phyloP scores from a whole-genome alignment of 1,140 invertebrate species.

The Carposina sasakii region DNA sequence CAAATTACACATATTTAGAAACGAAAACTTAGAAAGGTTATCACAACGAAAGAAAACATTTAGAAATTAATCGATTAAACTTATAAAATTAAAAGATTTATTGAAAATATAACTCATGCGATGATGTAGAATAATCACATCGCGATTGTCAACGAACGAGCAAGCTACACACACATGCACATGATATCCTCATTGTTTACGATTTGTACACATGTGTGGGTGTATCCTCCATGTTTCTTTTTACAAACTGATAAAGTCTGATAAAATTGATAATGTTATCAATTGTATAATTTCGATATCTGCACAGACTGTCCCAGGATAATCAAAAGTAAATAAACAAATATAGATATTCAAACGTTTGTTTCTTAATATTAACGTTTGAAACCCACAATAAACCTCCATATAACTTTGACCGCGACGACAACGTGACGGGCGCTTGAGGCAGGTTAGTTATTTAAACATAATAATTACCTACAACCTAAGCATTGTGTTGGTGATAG shows the following conservation, averaged over 20 bases:
- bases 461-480: too few species aligned
- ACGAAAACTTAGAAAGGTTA: constrained; percentile 63
- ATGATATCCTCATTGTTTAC: constrained; percentile 64
- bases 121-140: constrained; percentile 72
- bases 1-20: constrained; percentile 78
- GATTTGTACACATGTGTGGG: constrained; percentile 50
- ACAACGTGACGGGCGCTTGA: too few species aligned
- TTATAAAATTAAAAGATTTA: constrained; percentile 68
- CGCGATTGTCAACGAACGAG: constrained; percentile 72
- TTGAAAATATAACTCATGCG: constrained; percentile 70
- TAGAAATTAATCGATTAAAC: constrained; percentile 67
- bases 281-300: too few species aligned
- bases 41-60: constrained; percentile 69
- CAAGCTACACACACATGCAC: constrained; percentile 66
- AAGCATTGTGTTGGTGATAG: too few species aligned
- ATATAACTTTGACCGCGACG: too few species aligned
- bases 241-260: constrained; percentile 64
- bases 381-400: too few species aligned
- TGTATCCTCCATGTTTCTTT: constrained; percentile 49
- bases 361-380: too few species aligned
- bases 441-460: too few species aligned
- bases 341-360: too few species aligned
- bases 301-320: too few species aligned
- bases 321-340: too few species aligned
- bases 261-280: constrained; percentile 2